Evolutionary conservation across 2,113 vertebrate genomes (phyloP).

Genomic region (Cranoglanis bouderius): DNA sequence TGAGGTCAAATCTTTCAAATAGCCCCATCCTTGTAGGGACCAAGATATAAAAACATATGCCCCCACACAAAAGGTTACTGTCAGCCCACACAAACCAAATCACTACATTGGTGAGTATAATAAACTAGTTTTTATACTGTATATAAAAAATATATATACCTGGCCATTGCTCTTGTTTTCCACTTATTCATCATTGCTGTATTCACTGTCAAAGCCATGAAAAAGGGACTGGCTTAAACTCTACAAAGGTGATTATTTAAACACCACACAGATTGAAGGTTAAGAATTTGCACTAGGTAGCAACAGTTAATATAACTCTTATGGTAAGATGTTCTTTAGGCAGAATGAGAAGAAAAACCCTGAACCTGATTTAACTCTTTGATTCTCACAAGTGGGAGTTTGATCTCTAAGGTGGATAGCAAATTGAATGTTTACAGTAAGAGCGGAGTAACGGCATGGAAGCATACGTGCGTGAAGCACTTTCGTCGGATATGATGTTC

Average conservation of each 20-base stretch:
- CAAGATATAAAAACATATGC: background rate
- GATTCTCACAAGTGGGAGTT: conserved; percentile 46
- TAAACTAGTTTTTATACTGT: background rate
- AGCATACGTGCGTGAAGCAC: conserved; percentile 11
- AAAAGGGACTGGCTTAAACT: background rate
- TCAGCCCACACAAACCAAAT: background rate
- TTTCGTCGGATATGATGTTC: conserved; percentile 3
- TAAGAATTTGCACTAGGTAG: background rate
- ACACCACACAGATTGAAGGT: conserved; percentile 26
- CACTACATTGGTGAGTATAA: background rate
- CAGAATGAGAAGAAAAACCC: conserved; percentile 1
- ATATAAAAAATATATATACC: background rate
- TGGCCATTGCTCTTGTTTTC: background rate
- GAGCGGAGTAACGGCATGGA: conserved; percentile 7
- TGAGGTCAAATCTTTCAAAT: no score
- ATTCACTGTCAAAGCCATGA: background rate
- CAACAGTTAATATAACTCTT: background rate
- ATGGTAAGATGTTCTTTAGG: background rate
- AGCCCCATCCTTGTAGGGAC: no score
- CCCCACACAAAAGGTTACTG: background rate
- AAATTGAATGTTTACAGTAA: conserved; percentile 34
- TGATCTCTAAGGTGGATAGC: conserved; percentile 27
- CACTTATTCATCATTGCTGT: no score
- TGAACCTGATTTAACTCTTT: conserved; percentile 32
- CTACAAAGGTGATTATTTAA: conserved; percentile 7